Evolutionary conservation across 2,113 vertebrate species (phyloP).

Genomic region (Alectura lathami): DNA sequence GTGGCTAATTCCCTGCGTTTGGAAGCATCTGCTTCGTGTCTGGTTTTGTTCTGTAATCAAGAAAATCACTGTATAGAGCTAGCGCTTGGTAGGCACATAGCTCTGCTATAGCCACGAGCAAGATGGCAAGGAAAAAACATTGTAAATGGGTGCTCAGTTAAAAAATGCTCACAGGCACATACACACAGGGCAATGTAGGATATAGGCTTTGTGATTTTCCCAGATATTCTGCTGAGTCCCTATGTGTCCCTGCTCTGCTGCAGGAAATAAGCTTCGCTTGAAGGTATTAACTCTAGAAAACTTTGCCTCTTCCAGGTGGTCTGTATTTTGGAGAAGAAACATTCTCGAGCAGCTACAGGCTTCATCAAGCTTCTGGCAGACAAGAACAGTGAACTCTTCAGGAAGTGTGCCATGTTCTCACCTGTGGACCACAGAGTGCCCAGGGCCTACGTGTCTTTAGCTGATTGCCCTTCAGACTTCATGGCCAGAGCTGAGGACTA

Average conservation of each 20-base stretch:
- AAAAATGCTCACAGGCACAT: not conserved
- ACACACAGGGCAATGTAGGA: not conserved
- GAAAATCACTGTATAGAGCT: conserved; percentile 59
- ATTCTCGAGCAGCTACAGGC: conserved; percentile 91
- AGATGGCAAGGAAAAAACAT: conserved; percentile 38
- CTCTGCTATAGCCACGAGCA: conserved; percentile 43
- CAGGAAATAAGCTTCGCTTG: not conserved
- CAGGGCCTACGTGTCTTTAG: conserved; percentile 86
- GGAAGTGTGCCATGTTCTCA: conserved; percentile 88
- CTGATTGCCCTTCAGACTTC: conserved; percentile 89
- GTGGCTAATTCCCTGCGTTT: conserved; percentile 59
- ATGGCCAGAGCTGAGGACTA: conserved; percentile 82
- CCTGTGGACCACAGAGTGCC: conserved; percentile 95
- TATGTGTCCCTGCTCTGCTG: not conserved
- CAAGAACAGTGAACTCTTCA: conserved; percentile 84
- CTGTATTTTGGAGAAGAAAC: conserved; percentile 92
- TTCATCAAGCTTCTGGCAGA: conserved; percentile 90
- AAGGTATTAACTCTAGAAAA: not conserved
- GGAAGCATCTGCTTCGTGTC: conserved; percentile 66
- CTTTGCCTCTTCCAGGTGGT: conserved; percentile 83
- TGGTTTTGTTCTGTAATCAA: conserved; percentile 72
- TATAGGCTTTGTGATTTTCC: not conserved
- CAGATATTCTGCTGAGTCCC: not conserved
- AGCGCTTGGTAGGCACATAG: conserved; percentile 47
- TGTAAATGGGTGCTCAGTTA: conserved; percentile 15